Evolutionary conservation across 1,140 invertebrate species (phyloP), one percentile per base, ranked within the genome.

Genomic region (Ceratitis capitata): DNA sequence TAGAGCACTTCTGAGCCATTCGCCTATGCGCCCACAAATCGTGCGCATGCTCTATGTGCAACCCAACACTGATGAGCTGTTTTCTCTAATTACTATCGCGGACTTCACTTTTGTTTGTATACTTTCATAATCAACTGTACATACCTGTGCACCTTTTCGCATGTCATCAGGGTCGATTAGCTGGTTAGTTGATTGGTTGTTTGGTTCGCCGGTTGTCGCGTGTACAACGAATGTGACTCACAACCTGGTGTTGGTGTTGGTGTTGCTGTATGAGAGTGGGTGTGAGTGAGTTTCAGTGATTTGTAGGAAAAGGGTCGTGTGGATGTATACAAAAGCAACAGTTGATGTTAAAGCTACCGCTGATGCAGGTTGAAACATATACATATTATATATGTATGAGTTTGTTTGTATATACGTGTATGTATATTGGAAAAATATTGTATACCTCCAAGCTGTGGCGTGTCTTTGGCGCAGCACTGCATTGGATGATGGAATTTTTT

Each of bases 141-240:
- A 1, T 3, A 3, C 6, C 12, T 64, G 29, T 64, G 23, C 3
- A 64, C 58, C 10, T 2, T 6, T 69, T 69, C 32, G 32, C 61
- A 69, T 69, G 61, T 32, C 61, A 69, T 12, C 32, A 29, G 61
- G 61, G 61, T 69, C 61, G 61, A 39, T 69, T 69, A 69, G 61
- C 61, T 16, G 61, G 32, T 39, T 39, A 39, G 61, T n/a, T 69
- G 58, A 61, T 29, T 61, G 58, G 26, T 10, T 61, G 32, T 29
- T 69, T 58, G 56, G n/a, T 58, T 69, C 10, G 14, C 32, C 39
- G 32, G 61, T 61, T 78, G 42, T 78, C 69, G 69, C 69, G 69
- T 78, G 69, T 78, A 78, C 69, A 26, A 23, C 39, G 69, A 78
- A 78, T 78, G 69, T 78, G 69, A 78, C 69, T 78, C 69, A 78